Base-by-base conservation (phyloP, 2,113 vertebrate genomes). In the Urocitellus parryii region DNA sequence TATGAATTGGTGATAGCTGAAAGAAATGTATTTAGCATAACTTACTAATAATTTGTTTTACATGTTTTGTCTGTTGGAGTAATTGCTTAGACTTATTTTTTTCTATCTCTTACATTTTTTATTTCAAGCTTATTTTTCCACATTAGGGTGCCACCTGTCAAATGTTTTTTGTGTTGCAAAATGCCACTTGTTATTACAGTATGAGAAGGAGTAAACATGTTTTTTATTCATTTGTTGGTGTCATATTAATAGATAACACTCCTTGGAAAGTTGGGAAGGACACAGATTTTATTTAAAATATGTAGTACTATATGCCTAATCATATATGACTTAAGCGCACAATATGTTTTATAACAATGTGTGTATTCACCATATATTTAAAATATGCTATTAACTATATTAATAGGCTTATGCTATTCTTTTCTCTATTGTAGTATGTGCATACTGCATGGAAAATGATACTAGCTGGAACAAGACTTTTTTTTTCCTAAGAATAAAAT, bases 141-240 rank as follows among this genome's bases (percentile, higher is more conserved):
- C 42, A 37, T 61, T 70, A 32, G 27, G 8, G 37, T 93, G 6
- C 4, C 63, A 56, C 34, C 17, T 95, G 63, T 94, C 32, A 94
- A 97, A 83, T 90, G 42, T 84, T 67, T 96, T 45, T 9, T 93
- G 58, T 87, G 8, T 53, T 96, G 63, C 95, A 81, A 95, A 88
- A 90, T 88, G 17, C 39, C 22, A 61, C 39, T 95, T 87, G 42
- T n/a, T 96, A 89, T 77, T 92, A 42, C 58, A 82, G 17, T 68
- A 29, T 70, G 76, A 92, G 12, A 91, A 68, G 10, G 39, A 92
- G 16, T 77, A 80, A 76, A 94, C 20, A 32, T 42, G 6, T 34
- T 94, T 95, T 92, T 90, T 20, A 94, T 92, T 90, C 91, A 45
- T 90, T 95, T 51, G 18, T 63, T 80, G 22, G 11, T 90, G 3